Conservation (phyloP, 2,113 vertebrate species). For the Calidris pygmaea region DNA sequence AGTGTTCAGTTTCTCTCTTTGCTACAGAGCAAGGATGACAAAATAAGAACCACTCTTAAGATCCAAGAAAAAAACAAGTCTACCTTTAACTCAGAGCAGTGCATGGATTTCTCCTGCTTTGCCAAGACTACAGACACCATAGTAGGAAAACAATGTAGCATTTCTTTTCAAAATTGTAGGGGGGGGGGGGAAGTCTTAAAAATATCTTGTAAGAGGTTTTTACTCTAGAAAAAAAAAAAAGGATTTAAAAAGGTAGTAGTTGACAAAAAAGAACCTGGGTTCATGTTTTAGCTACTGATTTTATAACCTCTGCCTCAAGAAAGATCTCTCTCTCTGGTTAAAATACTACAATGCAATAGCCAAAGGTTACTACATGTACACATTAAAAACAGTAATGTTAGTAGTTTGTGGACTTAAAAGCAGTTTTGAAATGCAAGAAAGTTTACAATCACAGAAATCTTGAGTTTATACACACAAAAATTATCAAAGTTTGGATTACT, state of each 20-base stretch:
- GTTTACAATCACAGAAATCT: neutral
- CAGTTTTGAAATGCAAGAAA: neutral
- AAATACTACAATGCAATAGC: neutral
- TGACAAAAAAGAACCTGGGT: neutral
- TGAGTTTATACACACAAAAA: neutral
- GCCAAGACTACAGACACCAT: neutral
- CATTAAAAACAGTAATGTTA: neutral
- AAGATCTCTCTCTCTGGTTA: neutral
- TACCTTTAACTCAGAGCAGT: neutral
- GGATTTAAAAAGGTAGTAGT: neutral
- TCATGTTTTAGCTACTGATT: neutral
- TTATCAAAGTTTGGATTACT: neutral
- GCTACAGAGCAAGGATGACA: neutral
- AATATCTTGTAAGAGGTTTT: neutral
- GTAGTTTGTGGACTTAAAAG: neutral
- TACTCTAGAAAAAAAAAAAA: neutral
- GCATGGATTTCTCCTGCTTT: neutral
- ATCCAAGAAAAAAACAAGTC: neutral
- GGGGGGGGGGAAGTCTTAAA: neutral
- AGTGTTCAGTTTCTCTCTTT: neutral
- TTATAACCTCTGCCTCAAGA: neutral
- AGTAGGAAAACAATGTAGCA: neutral
- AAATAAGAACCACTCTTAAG: neutral
- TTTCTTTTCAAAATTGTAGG: neutral
- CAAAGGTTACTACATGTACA: neutral